Evolutionary conservation across 2,113 vertebrate genomes (phyloP), one percentile per base, ranked within the genome.

Genomic region (Aphyosemion australe): DNA sequence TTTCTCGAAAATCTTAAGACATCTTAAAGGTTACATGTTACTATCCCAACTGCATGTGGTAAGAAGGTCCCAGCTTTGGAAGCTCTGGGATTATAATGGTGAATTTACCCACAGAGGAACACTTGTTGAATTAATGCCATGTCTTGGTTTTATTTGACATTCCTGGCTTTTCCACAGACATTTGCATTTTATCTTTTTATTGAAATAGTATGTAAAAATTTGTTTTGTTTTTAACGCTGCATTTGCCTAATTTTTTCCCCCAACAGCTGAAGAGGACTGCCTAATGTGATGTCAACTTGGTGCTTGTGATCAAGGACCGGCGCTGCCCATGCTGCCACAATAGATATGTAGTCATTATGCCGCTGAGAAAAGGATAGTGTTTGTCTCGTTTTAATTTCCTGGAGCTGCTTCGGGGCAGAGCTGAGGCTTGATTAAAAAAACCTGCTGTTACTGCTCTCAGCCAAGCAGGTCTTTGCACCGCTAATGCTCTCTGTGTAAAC

Each of bases 51-150:
- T 72, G 82, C 47, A 6, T 5, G 58, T 61, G 61, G 68, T 65
- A 79, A 83, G 16, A 76, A 77, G 78, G 67, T 84, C 60, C 63
- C 78, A 83, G 71, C 26, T 49, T 62, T 46, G 47, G 63, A 72
- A 70, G 69, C 86, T 81, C 90, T 81, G 46, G 75, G 90, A 90
- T 92, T 91, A 89, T 75, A 51, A 74, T 77, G 47, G n/a, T 82
- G 87, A 86, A 87, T 90, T 91, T 90, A 68, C 72, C 53, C 64
- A 52, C 39, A 43, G 54, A 61, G 70, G 63, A 49, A 69, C 72
- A 83, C 73, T 72, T 84, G 70, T 79, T 66, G 68, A 64, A 26
- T 26, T 26, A 26, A 26, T 26, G 26, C n/a, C n/a, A 10, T 48
- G 46, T 47, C 6, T 47, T 47, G n/a, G 46, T n/a, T 7, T 47